Evolutionary conservation across 2,797 vertebrate genomes (phyloP), one percentile per base, ranked within the genome.

Genomic region (Anguilla obscura): DNA sequence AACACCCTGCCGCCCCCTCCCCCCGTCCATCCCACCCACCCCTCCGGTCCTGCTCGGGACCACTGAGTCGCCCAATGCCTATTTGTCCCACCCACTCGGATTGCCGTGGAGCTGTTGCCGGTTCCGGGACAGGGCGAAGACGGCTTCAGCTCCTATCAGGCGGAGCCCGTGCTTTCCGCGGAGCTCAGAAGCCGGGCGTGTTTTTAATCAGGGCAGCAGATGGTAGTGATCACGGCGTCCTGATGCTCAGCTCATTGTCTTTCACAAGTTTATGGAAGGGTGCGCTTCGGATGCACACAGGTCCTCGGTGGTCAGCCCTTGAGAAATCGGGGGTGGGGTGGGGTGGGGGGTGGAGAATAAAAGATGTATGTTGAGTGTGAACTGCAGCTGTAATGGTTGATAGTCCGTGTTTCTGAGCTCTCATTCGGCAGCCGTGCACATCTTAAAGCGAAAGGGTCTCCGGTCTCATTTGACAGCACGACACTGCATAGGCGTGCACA

Each of bases 171-270:
- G 27, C 74, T 79, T 40, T 40, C 10, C 10, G 79, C 92, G 93
- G 94, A 96, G 95, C 93, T 94, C 96, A 96, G 96, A 96, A 96
- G 96, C 94, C 92, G 94, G 91, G 93, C 94, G 95, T 97, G 96
- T 96, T 97, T 96, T 96, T 96, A 97, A 97, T 98, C 97, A 97
- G 91, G 89, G 88, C 80, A 88, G 92, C 90, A 94, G 93, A 95
- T 96, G 96, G 94, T 94, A 95, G 93, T 96, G 94, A 96, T 96
- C 96, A 96, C 90, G 92, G 91, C 89, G 91, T 91, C 92, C 92
- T 90, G 88, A 91, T 92, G 92, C 94, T 95, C 93, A 95, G 94
- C 94, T 96, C 93, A 96, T 96, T 96, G 95, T 96, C 95, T 95
- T 93, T 89, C 90, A 87, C 86, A 52, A 85, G 86, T 86, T 66